Conservation (phyloP, 2,888 invertebrate genomes). For the Nycteola revayana region DNA sequence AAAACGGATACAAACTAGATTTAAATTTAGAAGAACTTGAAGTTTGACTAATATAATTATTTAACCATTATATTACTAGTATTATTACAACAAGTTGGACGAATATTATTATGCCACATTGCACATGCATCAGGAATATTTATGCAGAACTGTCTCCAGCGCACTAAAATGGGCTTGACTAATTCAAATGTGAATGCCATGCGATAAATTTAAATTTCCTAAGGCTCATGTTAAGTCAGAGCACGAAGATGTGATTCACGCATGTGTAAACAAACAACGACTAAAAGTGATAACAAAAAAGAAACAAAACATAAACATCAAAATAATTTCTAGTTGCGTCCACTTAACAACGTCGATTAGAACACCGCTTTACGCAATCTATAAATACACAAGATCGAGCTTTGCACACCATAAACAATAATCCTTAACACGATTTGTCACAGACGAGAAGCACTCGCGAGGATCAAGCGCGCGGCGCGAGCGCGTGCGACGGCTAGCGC, state of each 20-base stretch:
- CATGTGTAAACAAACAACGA: constrained; percentile 57
- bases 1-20: too few species aligned
- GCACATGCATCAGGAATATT: too few species aligned
- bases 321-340: constrained; percentile 48
- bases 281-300: constrained; percentile 60
- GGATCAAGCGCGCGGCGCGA: constrained; percentile 36
- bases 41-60: too few species aligned
- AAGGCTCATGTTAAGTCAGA: constrained; percentile 52
- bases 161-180: too few species aligned
- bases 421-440: constrained; percentile 63
- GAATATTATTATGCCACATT: too few species aligned
- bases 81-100: too few species aligned
- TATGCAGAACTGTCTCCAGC: too few species aligned
- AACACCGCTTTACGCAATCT: constrained; percentile 40
- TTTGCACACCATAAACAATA: constrained; percentile 68
- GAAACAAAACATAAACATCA: constrained; percentile 64
- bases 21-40: too few species aligned
- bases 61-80: too few species aligned
- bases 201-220: constrained; percentile 39
- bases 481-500: constrained; percentile 52
- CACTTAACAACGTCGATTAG: constrained; percentile 59
- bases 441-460: constrained; percentile 42
- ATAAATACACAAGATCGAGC: constrained; percentile 56
- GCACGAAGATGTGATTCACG: constrained; percentile 59
- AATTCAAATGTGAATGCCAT: too few species aligned